Percentiles rank a stretch among this genome's conserved stretches.
Conservation (phyloP, 2,797 vertebrate genomes). For the Anguilla anguilla region DNA sequence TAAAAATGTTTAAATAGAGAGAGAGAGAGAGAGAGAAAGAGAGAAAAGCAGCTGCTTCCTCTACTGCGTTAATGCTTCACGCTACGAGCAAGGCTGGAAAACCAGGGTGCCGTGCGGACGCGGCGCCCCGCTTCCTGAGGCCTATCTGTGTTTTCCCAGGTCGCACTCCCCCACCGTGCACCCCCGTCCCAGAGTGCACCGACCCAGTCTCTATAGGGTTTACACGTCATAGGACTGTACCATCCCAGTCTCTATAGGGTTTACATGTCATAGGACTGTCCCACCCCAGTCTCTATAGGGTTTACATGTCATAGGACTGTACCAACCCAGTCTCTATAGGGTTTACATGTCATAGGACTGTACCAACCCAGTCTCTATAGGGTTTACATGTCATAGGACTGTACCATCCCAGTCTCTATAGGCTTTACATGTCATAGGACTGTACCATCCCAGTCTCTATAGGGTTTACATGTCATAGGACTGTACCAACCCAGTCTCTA, state of each 20-base stretch:
- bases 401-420: background rate
- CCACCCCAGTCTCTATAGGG: background rate
- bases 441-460: background rate
- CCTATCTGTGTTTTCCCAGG: background rate
- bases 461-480: background rate
- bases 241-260: background rate
- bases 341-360: background rate
- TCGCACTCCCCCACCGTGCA: background rate
- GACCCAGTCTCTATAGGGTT: background rate
- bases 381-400: background rate
- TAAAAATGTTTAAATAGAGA: no score
- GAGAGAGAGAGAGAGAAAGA: background rate
- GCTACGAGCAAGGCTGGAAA: background rate
- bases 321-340: background rate
- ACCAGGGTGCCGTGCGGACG: background rate
- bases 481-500: background rate
- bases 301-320: background rate
- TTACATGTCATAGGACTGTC: background rate
- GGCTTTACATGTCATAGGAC: background rate
- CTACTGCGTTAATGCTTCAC: background rate
- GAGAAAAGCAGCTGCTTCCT: constrained; percentile 6
- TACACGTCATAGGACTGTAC: background rate
- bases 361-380: background rate
- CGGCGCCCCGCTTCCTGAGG: background rate
- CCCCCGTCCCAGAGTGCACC: background rate